Conservation (phyloP, 2,797 vertebrate species). For the Buceros bicornis region DNA sequence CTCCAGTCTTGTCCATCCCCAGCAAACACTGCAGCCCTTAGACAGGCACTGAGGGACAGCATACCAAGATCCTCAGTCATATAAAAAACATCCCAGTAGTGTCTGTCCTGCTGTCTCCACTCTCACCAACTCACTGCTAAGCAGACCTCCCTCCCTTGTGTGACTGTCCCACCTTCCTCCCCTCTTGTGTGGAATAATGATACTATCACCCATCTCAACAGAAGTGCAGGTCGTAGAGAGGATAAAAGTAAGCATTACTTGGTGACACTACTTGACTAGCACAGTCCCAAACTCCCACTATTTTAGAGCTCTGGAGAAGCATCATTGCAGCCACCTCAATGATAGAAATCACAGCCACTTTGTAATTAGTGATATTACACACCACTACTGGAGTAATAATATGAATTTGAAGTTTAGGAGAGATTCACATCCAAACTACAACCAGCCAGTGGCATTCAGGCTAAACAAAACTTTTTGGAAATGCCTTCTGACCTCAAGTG, state of each 20-base stretch:
- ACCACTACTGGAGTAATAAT: neutral
- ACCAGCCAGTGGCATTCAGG: neutral
- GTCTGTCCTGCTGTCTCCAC: neutral
- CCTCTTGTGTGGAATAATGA: fast-evolving
- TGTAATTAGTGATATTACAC: neutral
- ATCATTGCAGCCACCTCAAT: neutral
- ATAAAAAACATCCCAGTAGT: neutral
- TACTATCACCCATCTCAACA: neutral
- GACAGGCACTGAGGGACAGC: neutral
- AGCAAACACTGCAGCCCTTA: neutral
- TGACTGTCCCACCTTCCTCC: neutral
- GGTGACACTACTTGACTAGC: neutral
- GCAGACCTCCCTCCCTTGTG: neutral
- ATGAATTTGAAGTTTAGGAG: neutral
- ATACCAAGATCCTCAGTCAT: neutral
- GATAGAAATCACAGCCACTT: neutral
- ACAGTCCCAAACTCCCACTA: neutral
- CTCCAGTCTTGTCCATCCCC: neutral
- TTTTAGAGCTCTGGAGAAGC: neutral
- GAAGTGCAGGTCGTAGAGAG: neutral
- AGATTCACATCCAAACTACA: neutral
- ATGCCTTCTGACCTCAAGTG: neutral
- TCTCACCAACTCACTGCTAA: neutral
- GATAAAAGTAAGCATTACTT: neutral
- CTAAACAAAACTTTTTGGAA: neutral